These are phyloP conservation scores for Acrocephalus scirpaceus DNA, from an alignment of 2,797 vertebrate genomes.

Conservation along the genomic window DNA sequence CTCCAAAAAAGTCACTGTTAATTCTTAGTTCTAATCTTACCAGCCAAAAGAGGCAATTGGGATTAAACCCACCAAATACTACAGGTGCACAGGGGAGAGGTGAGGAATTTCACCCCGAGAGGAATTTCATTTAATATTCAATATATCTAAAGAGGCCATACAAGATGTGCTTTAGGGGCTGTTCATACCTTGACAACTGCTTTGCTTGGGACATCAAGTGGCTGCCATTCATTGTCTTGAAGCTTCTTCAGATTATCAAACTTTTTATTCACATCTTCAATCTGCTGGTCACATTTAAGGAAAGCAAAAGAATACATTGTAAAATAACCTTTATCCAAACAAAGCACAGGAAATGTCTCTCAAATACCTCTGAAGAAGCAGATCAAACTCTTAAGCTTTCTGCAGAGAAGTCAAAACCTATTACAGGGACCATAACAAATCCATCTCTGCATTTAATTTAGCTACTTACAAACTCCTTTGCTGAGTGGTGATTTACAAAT, in stretches of 20 bases:
- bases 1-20: neutral
- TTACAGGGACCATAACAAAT: neutral
- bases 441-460: neutral
- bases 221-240: constrained; percentile 85
- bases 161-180: neutral
- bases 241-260: constrained; percentile 85
- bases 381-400: neutral
- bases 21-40: neutral
- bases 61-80: neutral
- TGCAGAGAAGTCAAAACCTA: neutral
- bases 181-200: constrained; percentile 81
- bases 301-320: neutral
- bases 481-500: neutral
- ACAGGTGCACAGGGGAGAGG: neutral
- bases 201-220: constrained; percentile 72
- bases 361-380: neutral
- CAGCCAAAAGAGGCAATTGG: neutral
- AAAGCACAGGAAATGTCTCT: neutral
- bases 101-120: neutral
- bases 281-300: constrained; percentile 66
- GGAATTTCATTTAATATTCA: neutral
- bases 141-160: neutral
- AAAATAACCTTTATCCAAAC: neutral
- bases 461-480: neutral
- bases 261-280: constrained; percentile 89